Conservation (phyloP, 2,113 vertebrate species). For the Porphyrio hochstetteri region DNA sequence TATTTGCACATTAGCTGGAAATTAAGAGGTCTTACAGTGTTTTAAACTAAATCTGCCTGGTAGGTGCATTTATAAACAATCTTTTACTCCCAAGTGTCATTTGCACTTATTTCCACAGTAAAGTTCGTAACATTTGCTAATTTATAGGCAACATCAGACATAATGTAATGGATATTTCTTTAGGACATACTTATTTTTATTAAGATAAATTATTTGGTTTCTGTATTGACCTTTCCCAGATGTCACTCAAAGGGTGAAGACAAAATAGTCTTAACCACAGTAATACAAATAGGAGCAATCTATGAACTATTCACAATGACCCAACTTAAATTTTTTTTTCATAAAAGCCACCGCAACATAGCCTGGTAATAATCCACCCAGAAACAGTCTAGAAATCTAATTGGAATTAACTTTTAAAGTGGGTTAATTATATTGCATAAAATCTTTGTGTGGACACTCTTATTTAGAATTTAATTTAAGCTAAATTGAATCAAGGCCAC, state of each 20-base stretch:
- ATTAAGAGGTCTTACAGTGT: background rate
- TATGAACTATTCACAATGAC: background rate
- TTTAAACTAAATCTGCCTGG: background rate
- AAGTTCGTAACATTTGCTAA: background rate
- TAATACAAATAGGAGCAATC: background rate
- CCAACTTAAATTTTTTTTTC: background rate
- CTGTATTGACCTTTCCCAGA: background rate
- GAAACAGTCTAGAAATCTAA: conserved; percentile 34
- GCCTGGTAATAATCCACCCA: background rate
- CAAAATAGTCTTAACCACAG: background rate
- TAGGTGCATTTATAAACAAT: background rate
- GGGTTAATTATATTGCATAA: conserved; percentile 44
- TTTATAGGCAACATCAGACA: background rate
- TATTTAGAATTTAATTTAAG: conserved; percentile 54
- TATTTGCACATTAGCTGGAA: background rate
- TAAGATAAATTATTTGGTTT: background rate
- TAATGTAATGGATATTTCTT: background rate
- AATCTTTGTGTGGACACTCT: conserved; percentile 37
- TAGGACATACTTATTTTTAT: background rate
- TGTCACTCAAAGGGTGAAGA: background rate
- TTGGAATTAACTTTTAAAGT: conserved; percentile 47
- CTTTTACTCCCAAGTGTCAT: background rate
- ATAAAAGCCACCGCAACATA: background rate
- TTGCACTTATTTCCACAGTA: background rate
- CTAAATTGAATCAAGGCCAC: conserved; percentile 54